Evolutionary conservation across 2,888 invertebrate genomes (phyloP).

Genomic region (Tetanocera ferruginea): DNA sequence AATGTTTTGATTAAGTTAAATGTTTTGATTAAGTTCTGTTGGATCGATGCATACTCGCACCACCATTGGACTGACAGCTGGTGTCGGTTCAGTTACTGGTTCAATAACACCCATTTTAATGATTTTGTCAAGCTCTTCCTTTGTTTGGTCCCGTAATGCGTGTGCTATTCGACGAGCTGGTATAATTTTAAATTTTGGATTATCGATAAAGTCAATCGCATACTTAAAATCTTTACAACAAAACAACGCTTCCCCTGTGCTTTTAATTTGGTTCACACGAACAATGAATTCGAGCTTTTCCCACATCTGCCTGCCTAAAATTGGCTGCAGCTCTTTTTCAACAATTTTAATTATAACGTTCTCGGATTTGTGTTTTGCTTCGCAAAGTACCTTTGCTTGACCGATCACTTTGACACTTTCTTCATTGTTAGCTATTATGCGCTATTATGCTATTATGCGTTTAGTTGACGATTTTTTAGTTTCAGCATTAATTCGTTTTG

Average conservation of each 20-base stretch:
- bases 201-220: not conserved
- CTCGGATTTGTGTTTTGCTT: not conserved
- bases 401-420: not conserved
- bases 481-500: too few relatives aligned
- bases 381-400: not conserved
- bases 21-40: not conserved
- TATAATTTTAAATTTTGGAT: not conserved
- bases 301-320: not conserved
- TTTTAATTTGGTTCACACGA: not conserved
- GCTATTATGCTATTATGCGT: not conserved
- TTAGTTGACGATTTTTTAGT: too few relatives aligned
- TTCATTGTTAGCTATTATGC: not conserved
- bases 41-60: not conserved
- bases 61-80: conserved; percentile 14
- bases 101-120: not conserved
- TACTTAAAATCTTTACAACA: not conserved
- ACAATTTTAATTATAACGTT: not conserved
- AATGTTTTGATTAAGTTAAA: not conserved
- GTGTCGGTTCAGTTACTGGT: not conserved
- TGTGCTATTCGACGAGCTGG: conserved; percentile 2
- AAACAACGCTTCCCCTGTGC: not conserved
- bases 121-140: not conserved
- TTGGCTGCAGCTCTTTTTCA: not conserved
- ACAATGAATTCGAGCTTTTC: not conserved
- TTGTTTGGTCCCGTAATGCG: conserved; percentile 2